Percentiles rank a stretch among this genome's conserved stretches.
Evolutionary conservation across 2,113 vertebrate genomes (phyloP).

Genomic region (Amazona guildingii): DNA sequence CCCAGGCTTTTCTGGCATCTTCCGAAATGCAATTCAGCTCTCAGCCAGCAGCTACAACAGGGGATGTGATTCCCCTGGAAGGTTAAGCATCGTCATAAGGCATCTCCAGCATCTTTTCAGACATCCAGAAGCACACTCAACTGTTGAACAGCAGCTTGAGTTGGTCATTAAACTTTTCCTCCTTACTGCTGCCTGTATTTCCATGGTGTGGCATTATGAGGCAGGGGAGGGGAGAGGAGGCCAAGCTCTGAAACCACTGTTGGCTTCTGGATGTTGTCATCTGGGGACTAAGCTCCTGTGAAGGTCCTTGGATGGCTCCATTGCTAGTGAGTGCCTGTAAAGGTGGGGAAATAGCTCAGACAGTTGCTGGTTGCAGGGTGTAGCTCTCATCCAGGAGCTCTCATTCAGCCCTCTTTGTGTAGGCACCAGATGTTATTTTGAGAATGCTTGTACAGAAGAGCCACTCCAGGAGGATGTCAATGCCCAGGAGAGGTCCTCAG

Average conservation of each 20-base stretch:
- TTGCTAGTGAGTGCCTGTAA: not conserved
- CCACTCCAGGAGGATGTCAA: not conserved
- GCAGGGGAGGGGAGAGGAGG: not conserved
- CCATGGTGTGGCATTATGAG: not conserved
- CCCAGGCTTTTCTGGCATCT: not conserved
- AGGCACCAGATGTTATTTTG: not conserved
- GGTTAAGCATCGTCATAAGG: not conserved
- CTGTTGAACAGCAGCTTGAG: not conserved
- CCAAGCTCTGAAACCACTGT: not conserved
- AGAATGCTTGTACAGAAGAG: not conserved
- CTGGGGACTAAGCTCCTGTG: not conserved
- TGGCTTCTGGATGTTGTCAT: not conserved
- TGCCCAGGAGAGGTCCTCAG: not conserved
- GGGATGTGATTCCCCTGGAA: not conserved
- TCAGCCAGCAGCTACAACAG: not conserved
- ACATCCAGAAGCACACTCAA: not conserved
- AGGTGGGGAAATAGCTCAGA: not conserved
- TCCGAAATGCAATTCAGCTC: not conserved
- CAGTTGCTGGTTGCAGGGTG: not conserved
- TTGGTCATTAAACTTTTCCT: not conserved
- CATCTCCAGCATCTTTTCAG: not conserved
- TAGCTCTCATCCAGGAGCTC: not conserved
- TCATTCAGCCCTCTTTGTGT: not conserved
- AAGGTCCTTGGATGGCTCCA: fast-evolving
- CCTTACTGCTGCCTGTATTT: not conserved